phyloP scores from a whole-genome alignment of 2,113 vertebrate genomes.

The Kryptolebias marmoratus region DNA sequence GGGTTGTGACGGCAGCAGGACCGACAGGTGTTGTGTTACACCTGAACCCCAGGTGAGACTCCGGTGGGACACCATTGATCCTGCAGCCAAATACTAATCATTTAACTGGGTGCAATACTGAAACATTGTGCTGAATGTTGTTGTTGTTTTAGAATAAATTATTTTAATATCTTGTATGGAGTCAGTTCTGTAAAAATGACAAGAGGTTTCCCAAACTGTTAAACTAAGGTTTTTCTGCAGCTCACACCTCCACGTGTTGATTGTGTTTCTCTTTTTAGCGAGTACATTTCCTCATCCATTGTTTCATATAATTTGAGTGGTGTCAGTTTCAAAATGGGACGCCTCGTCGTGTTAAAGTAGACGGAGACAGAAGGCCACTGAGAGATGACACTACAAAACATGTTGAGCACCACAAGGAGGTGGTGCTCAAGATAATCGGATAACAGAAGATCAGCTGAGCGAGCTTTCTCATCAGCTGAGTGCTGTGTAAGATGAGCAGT shows the following conservation, averaged over 20 bases:
- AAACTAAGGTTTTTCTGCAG: constrained; percentile 12
- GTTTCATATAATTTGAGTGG: constrained; percentile 47
- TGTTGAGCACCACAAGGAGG: constrained; percentile 21
- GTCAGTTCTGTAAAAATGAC: neutral
- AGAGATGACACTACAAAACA: constrained; percentile 19
- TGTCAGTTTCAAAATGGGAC: constrained; percentile 56
- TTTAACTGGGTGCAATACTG: too few relatives aligned
- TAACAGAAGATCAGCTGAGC: constrained; percentile 62
- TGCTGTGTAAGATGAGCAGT: constrained; percentile 69
- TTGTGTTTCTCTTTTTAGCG: constrained; percentile 35
- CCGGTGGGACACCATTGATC: neutral
- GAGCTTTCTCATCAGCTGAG: constrained; percentile 41
- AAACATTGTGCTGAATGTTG: too few relatives aligned
- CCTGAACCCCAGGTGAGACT: constrained; percentile 16
- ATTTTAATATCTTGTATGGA: too few relatives aligned
- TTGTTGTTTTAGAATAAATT: too few relatives aligned
- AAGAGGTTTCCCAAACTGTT: neutral
- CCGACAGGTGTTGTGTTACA: constrained; percentile 26
- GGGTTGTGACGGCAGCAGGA: constrained; percentile 29
- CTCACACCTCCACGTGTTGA: constrained; percentile 10
- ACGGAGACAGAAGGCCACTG: neutral
- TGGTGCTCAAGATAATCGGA: constrained; percentile 60
- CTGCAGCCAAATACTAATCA: too few relatives aligned
- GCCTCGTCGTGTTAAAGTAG: constrained; percentile 13
- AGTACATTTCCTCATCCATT: constrained; percentile 37